Base-by-base conservation (phyloP, 2,797 vertebrate genomes). In the Champsocephalus gunnari region DNA sequence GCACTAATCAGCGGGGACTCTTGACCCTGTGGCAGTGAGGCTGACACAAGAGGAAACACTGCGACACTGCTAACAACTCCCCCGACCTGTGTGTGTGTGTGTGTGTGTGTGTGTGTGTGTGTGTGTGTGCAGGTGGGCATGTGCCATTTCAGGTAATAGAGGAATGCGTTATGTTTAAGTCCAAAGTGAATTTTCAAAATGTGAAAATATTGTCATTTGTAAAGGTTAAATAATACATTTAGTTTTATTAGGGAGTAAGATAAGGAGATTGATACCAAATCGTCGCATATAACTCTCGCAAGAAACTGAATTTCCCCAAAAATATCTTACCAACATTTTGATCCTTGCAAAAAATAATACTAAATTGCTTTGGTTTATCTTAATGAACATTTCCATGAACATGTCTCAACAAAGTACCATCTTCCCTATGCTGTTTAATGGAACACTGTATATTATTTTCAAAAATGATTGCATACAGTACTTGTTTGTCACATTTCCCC, bases 1-100 rank as follows among this genome's bases (percentile, higher is more conserved):
- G 81, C 76, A 68, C 89, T 93, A 93, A 93, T 93, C 92, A 92
- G 77, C 85, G 56, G 84, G 65, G 83, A 91, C 84, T 87, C 86
- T 71, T 84, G 89, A 89, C 90, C 90, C 83, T 5, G 77, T 67
- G 87, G 90, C 82, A 53, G 65, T 34, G 73, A 76, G 76, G 75
- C 72, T 65, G 85, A 76, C 87, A 80, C 86, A 12, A 63, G 86
- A 81, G 87, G 86, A 85, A 50, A 79, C 73, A 21, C 54, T 14
- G 24, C 9, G 28, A 75, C 80, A 48, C 79, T 17, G 60, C 80
- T 77, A 87, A 88, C 83, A 79, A 73, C 82, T 73, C 77, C 73
- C 19, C 71, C 17, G 19, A 85, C 81, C 75, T 57, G 73, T 50
- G 53, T 8, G 54, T 66, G 51, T 50, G 45, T 48, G 55, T 61